Base-by-base conservation (phyloP, 1,140 invertebrate genomes). In the Conus betulinus region DNA sequence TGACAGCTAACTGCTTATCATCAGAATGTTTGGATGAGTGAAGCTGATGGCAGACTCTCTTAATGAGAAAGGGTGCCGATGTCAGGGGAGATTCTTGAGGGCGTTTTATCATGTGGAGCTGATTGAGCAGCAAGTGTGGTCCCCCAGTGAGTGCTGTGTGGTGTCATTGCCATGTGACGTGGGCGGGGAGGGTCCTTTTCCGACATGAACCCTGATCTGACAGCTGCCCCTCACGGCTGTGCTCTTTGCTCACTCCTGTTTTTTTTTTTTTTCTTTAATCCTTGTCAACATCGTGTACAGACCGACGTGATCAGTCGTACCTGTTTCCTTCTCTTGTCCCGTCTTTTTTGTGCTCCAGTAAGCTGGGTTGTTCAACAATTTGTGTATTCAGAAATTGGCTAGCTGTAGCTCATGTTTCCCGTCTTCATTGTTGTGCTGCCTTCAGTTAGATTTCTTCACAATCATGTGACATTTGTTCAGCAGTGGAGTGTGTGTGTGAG, bases 321-420 rank as follows among this genome's bases (percentile, higher is more conserved):
- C 20, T 71, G 11, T n/a, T 71, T 20, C 20, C 20, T 71, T n/a
- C 67, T n/a, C 13, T n/a, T 20, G 20, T 7, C 67, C 11, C 10
- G 6, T 71, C 23, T 71, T 23, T 20, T 71, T 27, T 84, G 15
- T 11, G 5, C 7, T 23, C 5, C 8, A 25, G 20, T 84, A 27
- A n/a, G 55, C 51, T 83, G 51, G 39, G 81, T 83, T 51, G 55
- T 84, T 63, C 17, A 20, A 84, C 82, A 8, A 53, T 84, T 67
- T 60, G 39, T 60, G 63, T 84, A 67, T 84, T 84, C 82, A 84
- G 82, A 83, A 79, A 51, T 55, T 84, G 60, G 78, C 51, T 79
- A 51, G 27, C 17, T 60, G 53, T 84, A 84, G 82, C n/a, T 52
- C 23, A 10, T 27, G 11, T 25, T 84, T 84, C 17, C 51, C 7